phyloP scores from a whole-genome alignment of 2,113 vertebrate species.

The Ancistrus triradiatus region DNA sequence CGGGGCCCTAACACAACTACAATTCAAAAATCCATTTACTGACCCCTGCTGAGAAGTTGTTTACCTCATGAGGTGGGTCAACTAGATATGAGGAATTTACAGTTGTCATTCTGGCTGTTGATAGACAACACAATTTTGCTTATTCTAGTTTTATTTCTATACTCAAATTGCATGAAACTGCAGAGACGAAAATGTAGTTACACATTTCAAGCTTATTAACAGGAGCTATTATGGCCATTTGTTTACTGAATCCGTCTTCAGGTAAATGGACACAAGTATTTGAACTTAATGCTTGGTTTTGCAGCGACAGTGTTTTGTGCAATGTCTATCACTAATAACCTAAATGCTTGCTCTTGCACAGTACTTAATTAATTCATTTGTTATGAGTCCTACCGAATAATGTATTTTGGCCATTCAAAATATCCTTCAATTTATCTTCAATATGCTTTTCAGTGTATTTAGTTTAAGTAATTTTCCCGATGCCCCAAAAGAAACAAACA shows the following conservation, averaged over 20 bases:
- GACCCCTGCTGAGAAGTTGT: conserved; percentile 35
- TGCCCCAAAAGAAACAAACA: too few species aligned
- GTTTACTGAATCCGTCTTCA: neutral
- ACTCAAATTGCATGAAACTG: neutral
- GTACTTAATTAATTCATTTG: too few species aligned
- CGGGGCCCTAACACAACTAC: conserved; percentile 37
- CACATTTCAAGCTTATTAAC: neutral
- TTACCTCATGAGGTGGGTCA: conserved; percentile 39
- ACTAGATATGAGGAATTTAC: conserved; percentile 37
- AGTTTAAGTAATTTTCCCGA: too few species aligned
- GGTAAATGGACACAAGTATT: too few species aligned
- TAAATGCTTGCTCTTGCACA: too few species aligned
- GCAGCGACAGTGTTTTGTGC: too few species aligned
- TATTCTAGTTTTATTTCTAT: conserved; percentile 19
- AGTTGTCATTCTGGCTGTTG: conserved; percentile 31
- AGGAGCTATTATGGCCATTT: neutral
- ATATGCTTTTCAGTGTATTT: too few species aligned
- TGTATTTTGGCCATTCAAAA: too few species aligned
- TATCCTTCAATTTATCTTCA: too few species aligned
- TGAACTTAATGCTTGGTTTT: too few species aligned
- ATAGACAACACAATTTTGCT: conserved; percentile 15
- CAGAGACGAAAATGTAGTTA: neutral
- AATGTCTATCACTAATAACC: too few species aligned
- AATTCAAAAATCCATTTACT: conserved; percentile 42
- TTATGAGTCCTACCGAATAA: too few species aligned